Evolutionary conservation across 2,888 invertebrate species (phyloP), one percentile per base, ranked within the genome.

Genomic region (Villa cingulata): DNA sequence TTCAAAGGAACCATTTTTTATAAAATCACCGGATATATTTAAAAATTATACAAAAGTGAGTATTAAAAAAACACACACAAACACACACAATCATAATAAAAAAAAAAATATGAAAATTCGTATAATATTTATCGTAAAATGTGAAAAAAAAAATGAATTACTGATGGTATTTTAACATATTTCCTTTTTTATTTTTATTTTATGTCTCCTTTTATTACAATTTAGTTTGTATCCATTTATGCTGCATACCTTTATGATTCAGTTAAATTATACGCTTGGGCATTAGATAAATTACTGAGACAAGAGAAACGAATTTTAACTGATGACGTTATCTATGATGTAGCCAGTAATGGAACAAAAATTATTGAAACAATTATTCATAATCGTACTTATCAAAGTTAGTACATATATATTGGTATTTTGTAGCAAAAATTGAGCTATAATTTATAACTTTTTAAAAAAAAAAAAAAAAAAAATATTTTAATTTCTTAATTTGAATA

Each of bases 201-300:
- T n/a, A 36, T 42, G 38, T 45, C 14, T 34, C 44, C 48, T 42
- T 51, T 48, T 53, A 52, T 58, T 48, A 55, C 57, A 50, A 75
- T 77, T 52, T 73, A 88, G 85, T 86, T 83, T 66, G 83, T 91
- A 40, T 83, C 86, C 37, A 85, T 92, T 56, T 89, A 89, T 65
- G 95, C 95, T 49, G 91, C 90, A 39, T 91, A 95, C 70, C 75
- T 92, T 55, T 96, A 95, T 68, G 96, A 97, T 71, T 89, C 96
- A 2, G 87, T 96, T 37, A 81, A 81, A 64, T 72, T 96, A 32
- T 97, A 96, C 66, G 92, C 94, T 19, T 76, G 75, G 55, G 94
- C 95, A 2, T 72, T 95, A 56, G 78, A 89, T 59, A 76, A 80
- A 57, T 72, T 90, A 40, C 70, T 91, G 48, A 72, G 76, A 51